Evolutionary conservation across 2,888 invertebrate species (phyloP), one percentile per base, ranked within the genome.

Genomic region (Apotomis turbidana): DNA sequence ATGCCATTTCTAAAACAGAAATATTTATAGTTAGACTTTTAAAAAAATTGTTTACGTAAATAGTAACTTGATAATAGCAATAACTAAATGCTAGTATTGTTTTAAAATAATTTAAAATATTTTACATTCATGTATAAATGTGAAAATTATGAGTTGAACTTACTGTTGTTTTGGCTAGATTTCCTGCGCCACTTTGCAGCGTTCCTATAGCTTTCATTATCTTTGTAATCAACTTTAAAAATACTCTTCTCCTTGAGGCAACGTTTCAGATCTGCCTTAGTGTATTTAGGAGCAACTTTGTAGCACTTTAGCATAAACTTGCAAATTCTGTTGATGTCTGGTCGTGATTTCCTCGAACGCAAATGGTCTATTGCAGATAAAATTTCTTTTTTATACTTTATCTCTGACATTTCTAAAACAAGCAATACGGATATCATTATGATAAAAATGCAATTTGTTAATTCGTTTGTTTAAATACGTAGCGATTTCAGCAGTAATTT

Each of bases 301-400:
- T 96, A 96, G 85, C 95, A 95, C 80, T 97, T 95, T 81, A 96
- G 93, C 86, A 97, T 94, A 94, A 96, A 97, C 90, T 96, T 96
- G 90, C 96, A 96, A 85, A 97, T 97, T 80, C 97, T 95, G 85
- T 96, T 96, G 76, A 96, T 94, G 87, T 97, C 97, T 66, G 97
- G 97, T 72, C 97, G 95, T 70, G 97, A 97, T 94, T 97, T 97
- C 80, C 97, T 94, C 74, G 96, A 95, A 78, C 97, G 95, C 85
- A 97, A 93, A 87, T 97, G 96, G 93, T 97, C 97, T 86, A 97
- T 97, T 81, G 97, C 96, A 86, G 97, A 96, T 82, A 97, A 94
- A 87, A 97, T 97, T 85, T 95, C 95, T 81, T 96, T 95, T 89
- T 96, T 95, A 93, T 96, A 94, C 89, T 94, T 94, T 86, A 95